Evolutionary conservation across 37 sponge, comb jelly and placozoan species (phyloP), one percentile per base, ranked within the genome.

Genomic region (Amphimedon queenslandica): DNA sequence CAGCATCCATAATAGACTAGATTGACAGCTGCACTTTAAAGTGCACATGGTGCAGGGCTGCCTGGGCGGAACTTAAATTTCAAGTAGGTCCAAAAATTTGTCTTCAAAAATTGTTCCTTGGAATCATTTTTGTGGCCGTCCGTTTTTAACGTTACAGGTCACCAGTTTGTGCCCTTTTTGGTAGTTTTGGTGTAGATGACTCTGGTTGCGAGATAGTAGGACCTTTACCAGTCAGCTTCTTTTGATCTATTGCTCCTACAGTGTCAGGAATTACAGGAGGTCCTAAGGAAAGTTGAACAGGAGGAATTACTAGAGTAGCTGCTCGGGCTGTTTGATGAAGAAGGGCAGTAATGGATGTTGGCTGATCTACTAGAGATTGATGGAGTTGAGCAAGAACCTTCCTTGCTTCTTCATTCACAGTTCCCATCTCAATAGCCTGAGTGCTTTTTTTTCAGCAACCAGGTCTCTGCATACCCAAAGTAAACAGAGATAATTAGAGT

Each of bases 381-480:
- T 30, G 47, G 34, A 72, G 72, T 1, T 72, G 57, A 47, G 57
- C 4, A 1, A 72, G 57, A 25, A 72, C 72, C 75, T 74, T 42
- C 28, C 27, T 2, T 58, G 75, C 63, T 6, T 2, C 33, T 3
- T 72, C 72, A 28, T 72, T 72, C 35, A 72, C 72, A 11, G 33
- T 29, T 2, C 72, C 72, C 2, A 1, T 13, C 31, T 20, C 55
- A 35, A 72, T 31, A 32, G 57, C 57, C 2, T 27, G 34, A 1
- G 72, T 55, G 30, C 57, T 72, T 55, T 53, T 72, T 42, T 29
- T 53, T 72, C 2, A 72, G 72, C 38, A 81, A 67, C 81, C 74
- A 81, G 42, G 72, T 74, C 73, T 73, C 73, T 41, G 81, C 81
- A 58, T 55, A 74, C 20, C 57, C 73, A 51, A 81, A 81, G 1